These are phyloP conservation scores for Arvicanthis niloticus DNA, from an alignment of 2,113 vertebrate genomes.

Conservation along the genomic window DNA sequence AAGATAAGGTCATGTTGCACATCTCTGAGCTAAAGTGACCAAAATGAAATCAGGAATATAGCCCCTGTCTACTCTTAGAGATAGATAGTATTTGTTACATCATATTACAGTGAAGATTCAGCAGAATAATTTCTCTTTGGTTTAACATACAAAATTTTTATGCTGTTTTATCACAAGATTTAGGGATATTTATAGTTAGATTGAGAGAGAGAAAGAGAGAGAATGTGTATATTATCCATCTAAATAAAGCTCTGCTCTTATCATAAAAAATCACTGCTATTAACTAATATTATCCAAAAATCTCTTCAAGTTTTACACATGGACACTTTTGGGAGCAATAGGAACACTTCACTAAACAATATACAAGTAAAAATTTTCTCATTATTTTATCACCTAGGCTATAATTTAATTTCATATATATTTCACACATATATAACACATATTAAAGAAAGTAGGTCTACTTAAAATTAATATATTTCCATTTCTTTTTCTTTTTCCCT, in stretches of 20 bases:
- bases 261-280: neutral
- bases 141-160: neutral
- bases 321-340: neutral
- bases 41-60: neutral
- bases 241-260: neutral
- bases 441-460: neutral
- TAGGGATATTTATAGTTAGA: neutral
- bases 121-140: neutral
- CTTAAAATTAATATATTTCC: slow-evolving; percentile 31
- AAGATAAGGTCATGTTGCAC: neutral
- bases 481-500: neutral
- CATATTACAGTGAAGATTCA: neutral
- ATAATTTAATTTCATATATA: neutral
- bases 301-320: neutral
- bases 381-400: neutral
- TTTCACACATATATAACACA: neutral
- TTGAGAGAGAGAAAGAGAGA: neutral
- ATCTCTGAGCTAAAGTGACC: neutral
- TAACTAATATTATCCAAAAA: neutral
- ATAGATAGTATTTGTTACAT: neutral
- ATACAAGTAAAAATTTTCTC: neutral
- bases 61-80: neutral
- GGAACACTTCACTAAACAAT: neutral
- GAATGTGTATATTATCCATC: neutral
- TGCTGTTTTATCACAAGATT: neutral